These are phyloP conservation scores for Artemisiospiza belli DNA, from an alignment of 2,113 vertebrate species.

Conservation along the genomic window DNA sequence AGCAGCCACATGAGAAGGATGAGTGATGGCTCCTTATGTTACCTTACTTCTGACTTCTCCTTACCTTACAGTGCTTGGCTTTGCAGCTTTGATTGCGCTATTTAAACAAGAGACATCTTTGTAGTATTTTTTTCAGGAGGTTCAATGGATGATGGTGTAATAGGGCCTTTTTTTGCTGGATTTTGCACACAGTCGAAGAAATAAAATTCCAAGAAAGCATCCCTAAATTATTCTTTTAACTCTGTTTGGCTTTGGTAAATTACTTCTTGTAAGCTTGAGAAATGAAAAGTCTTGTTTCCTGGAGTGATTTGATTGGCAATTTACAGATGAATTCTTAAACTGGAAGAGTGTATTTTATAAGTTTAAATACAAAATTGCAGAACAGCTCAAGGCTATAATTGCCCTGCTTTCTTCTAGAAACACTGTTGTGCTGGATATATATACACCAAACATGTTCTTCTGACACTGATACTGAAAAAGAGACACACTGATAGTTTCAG, in stretches of 20 bases:
- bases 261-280: conserved; percentile 9
- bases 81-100: neutral
- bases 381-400: conserved; percentile 34
- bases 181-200: neutral
- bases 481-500: neutral
- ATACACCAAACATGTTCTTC: neutral
- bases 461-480: neutral
- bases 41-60: neutral
- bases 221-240: neutral
- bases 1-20: neutral
- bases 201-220: neutral
- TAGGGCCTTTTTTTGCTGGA: neutral
- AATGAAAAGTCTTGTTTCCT: conserved; percentile 18
- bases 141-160: neutral
- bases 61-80: neutral
- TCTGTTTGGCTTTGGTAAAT: conserved; percentile 32
- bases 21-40: neutral
- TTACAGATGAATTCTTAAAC: conserved; percentile 41
- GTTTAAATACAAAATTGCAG: conserved; percentile 41
- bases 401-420: conserved; percentile 4
- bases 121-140: neutral
- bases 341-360: neutral
- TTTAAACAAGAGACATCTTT: neutral
- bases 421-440: neutral
- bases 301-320: conserved; percentile 50